Evolutionary conservation across 2,113 vertebrate genomes (phyloP), one percentile per base, ranked within the genome.

Genomic region (Cephalophus harveyi): DNA sequence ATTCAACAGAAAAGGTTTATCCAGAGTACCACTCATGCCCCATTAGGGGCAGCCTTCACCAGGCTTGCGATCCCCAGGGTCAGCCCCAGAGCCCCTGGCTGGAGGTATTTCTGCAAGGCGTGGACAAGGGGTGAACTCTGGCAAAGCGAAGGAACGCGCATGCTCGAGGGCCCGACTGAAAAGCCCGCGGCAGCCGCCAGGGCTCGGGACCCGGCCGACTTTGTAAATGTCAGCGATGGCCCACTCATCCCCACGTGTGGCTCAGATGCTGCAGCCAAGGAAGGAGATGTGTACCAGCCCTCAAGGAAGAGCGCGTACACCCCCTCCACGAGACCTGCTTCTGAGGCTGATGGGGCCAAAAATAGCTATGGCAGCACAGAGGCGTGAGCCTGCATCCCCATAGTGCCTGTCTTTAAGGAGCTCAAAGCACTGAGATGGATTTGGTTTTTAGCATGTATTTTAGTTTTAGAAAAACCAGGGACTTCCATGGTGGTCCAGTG

Each of bases 381-480:
- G 89, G 87, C 55, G 1, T 17, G 90, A 40, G 81, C 88, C 25
- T 10, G 48, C 64, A 4, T 71, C 83, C 81, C 91, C 67, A 33
- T 3, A 57, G 95, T 3, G 71, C 62, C 89, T 46, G n/a, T 87
- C 94, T 96, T n/a, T 0, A 13, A 43, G 33, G 82, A 83, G 87
- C 87, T 94, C 89, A 87, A 88, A 64, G 90, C 11, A 0, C 94
- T 3, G 30, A 81, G 64, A 28, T 17, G 46, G 95, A 40, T 92
- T 97, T 89, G 40, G 86, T 17, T 87, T 81, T 91, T 28, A 71
- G 50, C 87, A 21, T 94, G 36, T 86, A 59, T 95, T 95, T 96
- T 96, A 64, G 97, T 81, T 92, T 95, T 94, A 82, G 89, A 81
- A 79, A 94, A 91, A 17, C 67, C 81, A 27, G 67, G 71, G 71